These are phyloP conservation scores for Ischnura elegans DNA, from an alignment of 2,888 invertebrate genomes.

Conservation along the genomic window DNA sequence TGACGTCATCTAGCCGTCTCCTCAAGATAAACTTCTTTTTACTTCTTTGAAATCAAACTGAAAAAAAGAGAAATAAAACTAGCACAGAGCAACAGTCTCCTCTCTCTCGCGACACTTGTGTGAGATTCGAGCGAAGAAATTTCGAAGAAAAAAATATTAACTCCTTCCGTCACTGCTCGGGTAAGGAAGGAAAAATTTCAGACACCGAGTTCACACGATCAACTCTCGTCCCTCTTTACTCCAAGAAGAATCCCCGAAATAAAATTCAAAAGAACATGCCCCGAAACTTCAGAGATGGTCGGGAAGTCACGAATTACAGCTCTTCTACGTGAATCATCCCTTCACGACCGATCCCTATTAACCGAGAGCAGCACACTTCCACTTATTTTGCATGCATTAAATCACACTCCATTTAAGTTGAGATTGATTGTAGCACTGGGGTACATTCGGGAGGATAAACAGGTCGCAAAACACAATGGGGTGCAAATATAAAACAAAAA, in stretches of 20 bases:
- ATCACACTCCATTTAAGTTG: background rate
- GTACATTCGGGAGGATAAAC: background rate
- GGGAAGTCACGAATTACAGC: background rate
- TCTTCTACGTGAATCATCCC: background rate
- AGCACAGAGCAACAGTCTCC: conserved; percentile 3
- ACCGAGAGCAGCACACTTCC: background rate
- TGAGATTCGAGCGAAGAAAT: background rate
- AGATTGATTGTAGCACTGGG: background rate
- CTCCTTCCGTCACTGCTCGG: background rate
- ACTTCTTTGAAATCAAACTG: background rate
- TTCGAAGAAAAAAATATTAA: background rate
- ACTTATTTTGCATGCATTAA: background rate
- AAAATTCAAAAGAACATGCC: too few relatives aligned
- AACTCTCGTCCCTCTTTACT: background rate
- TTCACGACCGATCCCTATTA: background rate
- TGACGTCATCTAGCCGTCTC: conserved; percentile 9
- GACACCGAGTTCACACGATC: background rate
- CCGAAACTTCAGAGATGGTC: background rate
- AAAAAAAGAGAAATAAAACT: background rate
- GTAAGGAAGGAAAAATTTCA: background rate
- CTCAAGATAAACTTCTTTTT: background rate
- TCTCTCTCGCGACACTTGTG: conserved; percentile 4
- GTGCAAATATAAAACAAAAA: background rate
- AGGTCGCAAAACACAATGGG: background rate
- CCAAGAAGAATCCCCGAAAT: background rate